Evolutionary conservation across 1,140 invertebrate genomes (phyloP).

Genomic region (Sesamia nonagrioides): DNA sequence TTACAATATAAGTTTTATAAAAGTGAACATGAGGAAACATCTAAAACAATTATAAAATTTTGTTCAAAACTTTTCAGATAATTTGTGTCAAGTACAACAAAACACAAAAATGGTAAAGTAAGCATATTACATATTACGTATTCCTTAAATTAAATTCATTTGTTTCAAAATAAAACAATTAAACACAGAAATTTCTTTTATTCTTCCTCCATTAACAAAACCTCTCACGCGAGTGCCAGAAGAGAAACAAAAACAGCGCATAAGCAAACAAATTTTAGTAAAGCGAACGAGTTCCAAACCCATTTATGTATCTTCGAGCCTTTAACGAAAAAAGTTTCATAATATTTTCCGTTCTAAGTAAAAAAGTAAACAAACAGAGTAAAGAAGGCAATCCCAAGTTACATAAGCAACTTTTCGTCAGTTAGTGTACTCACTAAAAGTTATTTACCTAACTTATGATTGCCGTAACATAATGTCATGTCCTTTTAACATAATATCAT

Average conservation of each 20-base stretch:
- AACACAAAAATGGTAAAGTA: not conserved
- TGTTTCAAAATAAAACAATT: conserved; percentile 14
- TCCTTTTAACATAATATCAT: conserved; percentile 63
- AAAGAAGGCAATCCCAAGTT: conserved; percentile 82
- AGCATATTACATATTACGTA: not conserved
- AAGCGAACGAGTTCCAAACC: conserved; percentile 67
- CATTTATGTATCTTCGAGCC: conserved; percentile 75
- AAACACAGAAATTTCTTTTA: conserved; percentile 1
- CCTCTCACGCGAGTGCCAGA: conserved; percentile 35
- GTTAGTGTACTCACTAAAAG: conserved; percentile 54
- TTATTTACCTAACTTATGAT: no score
- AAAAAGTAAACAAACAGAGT: conserved; percentile 78
- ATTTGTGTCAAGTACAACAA: not conserved
- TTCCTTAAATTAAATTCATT: not conserved
- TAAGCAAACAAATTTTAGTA: conserved; percentile 59
- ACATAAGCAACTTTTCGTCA: conserved; percentile 75
- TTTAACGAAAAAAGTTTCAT: conserved; percentile 81
- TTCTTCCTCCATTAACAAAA: conserved; percentile 42
- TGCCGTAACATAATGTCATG: no score
- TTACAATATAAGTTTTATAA: no score
- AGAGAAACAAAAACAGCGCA: conserved; percentile 56
- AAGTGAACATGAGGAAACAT: no score
- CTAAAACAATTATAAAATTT: not conserved
- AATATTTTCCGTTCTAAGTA: conserved; percentile 78
- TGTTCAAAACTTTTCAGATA: not conserved